Evolutionary conservation across 2,113 vertebrate genomes (phyloP).

Genomic region (Chrysemys picta): DNA sequence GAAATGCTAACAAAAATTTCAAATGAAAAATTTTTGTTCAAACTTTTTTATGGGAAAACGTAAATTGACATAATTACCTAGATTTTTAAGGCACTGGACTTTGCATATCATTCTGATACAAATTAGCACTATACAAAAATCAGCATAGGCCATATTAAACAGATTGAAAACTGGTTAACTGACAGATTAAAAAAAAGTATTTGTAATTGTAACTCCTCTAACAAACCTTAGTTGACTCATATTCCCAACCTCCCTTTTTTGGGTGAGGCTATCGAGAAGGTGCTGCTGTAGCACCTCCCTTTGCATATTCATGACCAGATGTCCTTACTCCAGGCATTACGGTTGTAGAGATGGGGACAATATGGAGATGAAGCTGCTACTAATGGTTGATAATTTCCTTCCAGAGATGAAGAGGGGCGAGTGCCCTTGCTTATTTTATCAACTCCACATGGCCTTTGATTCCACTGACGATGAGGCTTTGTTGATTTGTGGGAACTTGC

Average conservation of each 20-base stretch:
- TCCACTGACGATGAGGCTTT: neutral
- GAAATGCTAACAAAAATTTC: neutral
- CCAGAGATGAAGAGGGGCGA: rapidly evolving
- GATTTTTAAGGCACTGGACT: neutral
- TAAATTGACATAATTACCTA: no score
- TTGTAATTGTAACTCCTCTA: no score
- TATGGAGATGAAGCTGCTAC: neutral
- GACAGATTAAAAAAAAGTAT: no score
- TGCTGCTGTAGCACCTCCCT: no score
- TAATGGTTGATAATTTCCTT: neutral
- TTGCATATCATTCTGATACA: neutral
- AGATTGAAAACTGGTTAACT: no score
- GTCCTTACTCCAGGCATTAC: neutral
- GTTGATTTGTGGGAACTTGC: neutral
- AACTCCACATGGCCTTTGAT: neutral
- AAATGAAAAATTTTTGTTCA: no score
- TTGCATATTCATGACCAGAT: neutral
- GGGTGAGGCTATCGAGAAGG: no score
- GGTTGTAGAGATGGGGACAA: neutral
- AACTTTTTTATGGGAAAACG: no score
- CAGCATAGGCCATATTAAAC: no score
- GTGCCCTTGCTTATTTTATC: neutral
- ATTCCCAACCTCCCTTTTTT: no score
- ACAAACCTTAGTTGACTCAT: no score
- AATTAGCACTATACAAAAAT: no score